Conservation (phyloP, 2,888 invertebrate genomes). For the Lordiphosa fenestrarum region DNA sequence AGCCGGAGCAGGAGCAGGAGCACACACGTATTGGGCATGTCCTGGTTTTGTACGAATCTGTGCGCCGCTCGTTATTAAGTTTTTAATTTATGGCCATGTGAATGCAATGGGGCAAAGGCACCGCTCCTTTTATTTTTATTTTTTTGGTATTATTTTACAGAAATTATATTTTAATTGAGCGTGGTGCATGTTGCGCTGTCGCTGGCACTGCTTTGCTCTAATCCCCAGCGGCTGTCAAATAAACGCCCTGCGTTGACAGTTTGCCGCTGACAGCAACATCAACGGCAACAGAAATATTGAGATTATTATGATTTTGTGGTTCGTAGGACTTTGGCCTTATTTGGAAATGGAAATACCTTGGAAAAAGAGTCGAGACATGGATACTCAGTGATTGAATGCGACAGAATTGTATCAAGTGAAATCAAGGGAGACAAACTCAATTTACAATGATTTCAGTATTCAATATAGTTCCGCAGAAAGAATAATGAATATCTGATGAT, state of each 20-base stretch:
- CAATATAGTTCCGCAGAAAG: too few relatives aligned
- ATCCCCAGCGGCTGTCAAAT: conserved; percentile 65
- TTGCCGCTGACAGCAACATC: conserved; percentile 48
- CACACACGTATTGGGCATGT: conserved; percentile 73
- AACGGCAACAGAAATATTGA: conserved; percentile 65
- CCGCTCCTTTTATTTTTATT: conserved; percentile 11
- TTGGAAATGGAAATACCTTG: background rate
- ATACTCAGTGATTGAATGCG: background rate
- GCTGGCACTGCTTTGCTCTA: conserved; percentile 21
- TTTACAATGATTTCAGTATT: too few relatives aligned
- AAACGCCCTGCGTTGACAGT: conserved; percentile 60
- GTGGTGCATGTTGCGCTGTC: conserved; percentile 13
- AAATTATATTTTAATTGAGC: conserved; percentile 77
- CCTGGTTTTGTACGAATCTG: conserved; percentile 66
- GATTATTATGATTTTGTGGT: conserved; percentile 66
- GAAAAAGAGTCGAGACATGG: conserved; percentile 1
- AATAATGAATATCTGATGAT: too few relatives aligned
- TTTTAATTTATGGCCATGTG: conserved; percentile 77
- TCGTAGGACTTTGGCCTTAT: conserved; percentile 9
- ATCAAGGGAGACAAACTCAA: too few relatives aligned
- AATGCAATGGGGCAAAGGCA: conserved; percentile 41
- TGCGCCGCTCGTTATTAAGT: conserved; percentile 75
- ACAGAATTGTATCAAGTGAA: too few relatives aligned
- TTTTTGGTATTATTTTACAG: conserved; percentile 40
- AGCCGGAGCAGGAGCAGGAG: conserved; percentile 30